These are phyloP conservation scores for Prinia subflava DNA, from an alignment of 2,113 vertebrate species.

Conservation along the genomic window DNA sequence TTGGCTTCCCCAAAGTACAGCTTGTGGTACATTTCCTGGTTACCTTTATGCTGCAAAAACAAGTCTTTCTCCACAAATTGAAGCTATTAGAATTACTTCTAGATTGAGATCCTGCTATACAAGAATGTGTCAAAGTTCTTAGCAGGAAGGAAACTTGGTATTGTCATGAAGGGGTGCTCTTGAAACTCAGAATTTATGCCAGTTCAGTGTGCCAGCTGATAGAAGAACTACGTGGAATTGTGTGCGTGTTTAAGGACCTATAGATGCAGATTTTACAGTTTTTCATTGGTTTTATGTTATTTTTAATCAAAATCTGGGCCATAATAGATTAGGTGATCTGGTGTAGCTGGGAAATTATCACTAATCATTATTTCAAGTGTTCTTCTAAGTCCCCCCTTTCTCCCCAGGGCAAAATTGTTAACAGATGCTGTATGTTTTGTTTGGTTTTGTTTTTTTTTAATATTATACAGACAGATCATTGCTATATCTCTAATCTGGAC, in stretches of 20 bases:
- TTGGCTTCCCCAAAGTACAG: neutral
- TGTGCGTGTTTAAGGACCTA: neutral
- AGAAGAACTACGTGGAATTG: neutral
- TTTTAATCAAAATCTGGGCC: neutral
- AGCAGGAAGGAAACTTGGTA: neutral
- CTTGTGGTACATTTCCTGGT: neutral
- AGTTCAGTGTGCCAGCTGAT: neutral
- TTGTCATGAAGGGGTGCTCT: neutral
- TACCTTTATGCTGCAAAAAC: neutral
- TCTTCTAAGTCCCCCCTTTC: neutral
- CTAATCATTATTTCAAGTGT: neutral
- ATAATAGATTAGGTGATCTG: neutral
- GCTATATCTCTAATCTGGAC: conserved; percentile 32
- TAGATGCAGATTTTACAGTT: neutral
- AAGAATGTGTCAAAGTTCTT: neutral
- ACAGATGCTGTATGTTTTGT: conserved; percentile 18
- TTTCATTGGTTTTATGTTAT: neutral
- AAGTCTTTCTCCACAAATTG: neutral
- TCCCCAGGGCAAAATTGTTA: conserved; percentile 1
- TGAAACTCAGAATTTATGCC: neutral
- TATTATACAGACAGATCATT: conserved; percentile 44
- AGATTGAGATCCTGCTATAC: neutral
- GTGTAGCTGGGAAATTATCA: neutral
- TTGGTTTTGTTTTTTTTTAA: neutral
- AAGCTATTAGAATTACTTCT: neutral